Evolutionary conservation across 2,113 vertebrate species (phyloP).

Genomic region (Nesoenas mayeri): DNA sequence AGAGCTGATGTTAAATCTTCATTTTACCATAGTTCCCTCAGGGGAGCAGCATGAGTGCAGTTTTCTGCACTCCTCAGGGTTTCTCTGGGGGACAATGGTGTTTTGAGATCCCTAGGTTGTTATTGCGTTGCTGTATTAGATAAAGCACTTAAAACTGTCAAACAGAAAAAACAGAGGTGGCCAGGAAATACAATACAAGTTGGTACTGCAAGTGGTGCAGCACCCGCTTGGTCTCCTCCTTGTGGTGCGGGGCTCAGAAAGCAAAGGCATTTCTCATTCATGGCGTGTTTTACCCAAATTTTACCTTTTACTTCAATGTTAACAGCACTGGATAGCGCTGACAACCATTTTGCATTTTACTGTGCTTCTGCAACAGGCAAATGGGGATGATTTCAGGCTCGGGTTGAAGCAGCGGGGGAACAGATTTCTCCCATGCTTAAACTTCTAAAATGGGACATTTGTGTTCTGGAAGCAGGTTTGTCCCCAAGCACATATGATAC

Average conservation of each 20-base stretch:
- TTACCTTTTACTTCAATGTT: neutral
- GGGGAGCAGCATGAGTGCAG: rapidly evolving
- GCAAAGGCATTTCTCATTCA: neutral
- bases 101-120: neutral
- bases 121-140: neutral
- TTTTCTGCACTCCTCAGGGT: neutral
- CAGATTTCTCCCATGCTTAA: rapidly evolving
- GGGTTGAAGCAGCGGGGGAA: neutral
- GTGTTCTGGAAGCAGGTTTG: neutral
- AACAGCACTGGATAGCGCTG: neutral
- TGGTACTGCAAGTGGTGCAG: neutral
- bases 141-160: neutral
- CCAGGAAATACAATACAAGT: neutral
- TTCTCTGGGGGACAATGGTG: neutral
- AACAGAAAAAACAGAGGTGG: neutral
- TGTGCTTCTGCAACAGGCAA: neutral
- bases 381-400: neutral
- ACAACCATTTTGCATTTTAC: neutral
- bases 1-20: neutral
- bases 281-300: neutral
- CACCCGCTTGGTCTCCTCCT: neutral
- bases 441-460: neutral
- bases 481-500: neutral
- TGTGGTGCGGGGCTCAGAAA: neutral
- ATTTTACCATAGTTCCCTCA: neutral